Conservation (phyloP, 2,113 vertebrate species). For the Saimiri boliviensis region DNA sequence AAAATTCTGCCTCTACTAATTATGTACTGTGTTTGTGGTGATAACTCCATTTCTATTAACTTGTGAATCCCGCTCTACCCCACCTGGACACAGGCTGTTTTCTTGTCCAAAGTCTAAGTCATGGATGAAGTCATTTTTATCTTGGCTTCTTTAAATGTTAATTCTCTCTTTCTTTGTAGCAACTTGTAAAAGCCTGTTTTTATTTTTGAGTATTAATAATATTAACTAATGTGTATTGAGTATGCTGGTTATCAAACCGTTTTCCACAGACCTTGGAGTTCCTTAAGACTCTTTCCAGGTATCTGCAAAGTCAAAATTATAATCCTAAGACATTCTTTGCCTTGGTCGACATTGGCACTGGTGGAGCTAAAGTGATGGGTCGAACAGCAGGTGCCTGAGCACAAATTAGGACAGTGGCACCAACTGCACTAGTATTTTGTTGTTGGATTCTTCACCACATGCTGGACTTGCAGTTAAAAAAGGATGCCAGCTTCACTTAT, state of each 20-base stretch:
- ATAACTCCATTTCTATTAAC: not conserved
- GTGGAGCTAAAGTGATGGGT: not conserved
- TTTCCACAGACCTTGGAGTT: not conserved
- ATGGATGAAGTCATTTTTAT: not conserved
- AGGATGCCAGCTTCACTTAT: not conserved
- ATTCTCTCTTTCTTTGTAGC: not conserved
- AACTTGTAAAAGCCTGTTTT: not conserved
- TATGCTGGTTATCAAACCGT: not conserved
- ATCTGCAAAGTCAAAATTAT: not conserved
- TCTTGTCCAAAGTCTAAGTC: not conserved
- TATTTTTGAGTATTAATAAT: not conserved
- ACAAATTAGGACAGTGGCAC: not conserved
- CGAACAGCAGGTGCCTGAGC: not conserved
- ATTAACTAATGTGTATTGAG: not conserved
- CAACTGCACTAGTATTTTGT: not conserved
- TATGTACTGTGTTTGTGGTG: not conserved
- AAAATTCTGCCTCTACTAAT: not conserved
- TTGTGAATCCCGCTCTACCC: not conserved
- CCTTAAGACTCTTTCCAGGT: not conserved
- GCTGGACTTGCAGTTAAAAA: not conserved
- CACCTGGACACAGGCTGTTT: not conserved
- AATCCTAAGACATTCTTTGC: not conserved
- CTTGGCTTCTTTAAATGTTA: not conserved
- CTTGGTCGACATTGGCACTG: not conserved
- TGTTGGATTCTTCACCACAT: not conserved